Percentiles rank a stretch among this genome's conserved stretches.
These are phyloP conservation scores for Myxocyprinus asiaticus DNA, from an alignment of 2,113 vertebrate species.

Conservation along the genomic window DNA sequence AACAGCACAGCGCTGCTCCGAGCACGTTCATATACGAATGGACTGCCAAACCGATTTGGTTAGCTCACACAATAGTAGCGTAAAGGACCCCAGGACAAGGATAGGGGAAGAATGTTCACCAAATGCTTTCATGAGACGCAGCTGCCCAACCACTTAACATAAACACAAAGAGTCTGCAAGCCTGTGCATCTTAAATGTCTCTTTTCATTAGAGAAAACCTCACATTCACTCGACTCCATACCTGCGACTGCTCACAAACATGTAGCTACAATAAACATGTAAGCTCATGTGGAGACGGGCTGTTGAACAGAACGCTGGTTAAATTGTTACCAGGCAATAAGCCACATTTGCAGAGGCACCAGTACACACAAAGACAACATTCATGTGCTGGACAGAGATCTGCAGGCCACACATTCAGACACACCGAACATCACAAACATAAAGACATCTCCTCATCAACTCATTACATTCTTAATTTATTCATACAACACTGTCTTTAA, in stretches of 20 bases:
- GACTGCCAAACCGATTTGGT: constrained; percentile 20
- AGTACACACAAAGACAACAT: neutral
- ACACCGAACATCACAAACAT: too few species aligned
- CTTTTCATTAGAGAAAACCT: constrained; percentile 48
- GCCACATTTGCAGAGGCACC: constrained; percentile 11
- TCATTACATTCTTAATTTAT: too few species aligned
- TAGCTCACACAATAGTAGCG: constrained; percentile 14
- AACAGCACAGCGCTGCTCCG: neutral
- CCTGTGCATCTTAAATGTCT: constrained; percentile 65
- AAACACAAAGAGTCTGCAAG: constrained; percentile 77
- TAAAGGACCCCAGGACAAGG: neutral
- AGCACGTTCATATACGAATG: neutral
- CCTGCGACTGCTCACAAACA: constrained; percentile 52
- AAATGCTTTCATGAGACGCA: constrained; percentile 55
- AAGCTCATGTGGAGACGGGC: constrained; percentile 28
- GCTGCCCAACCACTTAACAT: constrained; percentile 77
- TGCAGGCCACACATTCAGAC: neutral
- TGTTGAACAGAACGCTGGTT: constrained; percentile 18
- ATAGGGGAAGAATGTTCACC: constrained; percentile 36
- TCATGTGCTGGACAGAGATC: neutral
- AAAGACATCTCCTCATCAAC: too few species aligned
- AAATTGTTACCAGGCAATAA: constrained; percentile 46
- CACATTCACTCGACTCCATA: constrained; percentile 68
- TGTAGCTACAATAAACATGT: constrained; percentile 38
- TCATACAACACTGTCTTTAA: too few species aligned